Evolutionary conservation across 2,113 vertebrate genomes (phyloP).

Genomic region (Heterocephalus glaber): DNA sequence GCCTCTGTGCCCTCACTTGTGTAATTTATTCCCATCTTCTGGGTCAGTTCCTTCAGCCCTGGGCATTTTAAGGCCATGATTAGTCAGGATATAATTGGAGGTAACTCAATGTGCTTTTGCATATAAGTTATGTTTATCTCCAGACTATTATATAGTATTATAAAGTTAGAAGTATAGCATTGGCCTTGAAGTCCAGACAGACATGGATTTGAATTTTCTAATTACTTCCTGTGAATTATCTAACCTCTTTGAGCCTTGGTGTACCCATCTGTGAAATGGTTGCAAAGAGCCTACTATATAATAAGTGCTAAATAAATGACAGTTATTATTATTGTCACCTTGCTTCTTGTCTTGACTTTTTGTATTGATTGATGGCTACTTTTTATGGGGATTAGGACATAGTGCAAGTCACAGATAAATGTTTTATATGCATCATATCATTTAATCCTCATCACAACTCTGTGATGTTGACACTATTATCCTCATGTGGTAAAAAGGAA

Average conservation of each 20-base stretch:
- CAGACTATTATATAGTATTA: no score
- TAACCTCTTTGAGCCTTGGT: not conserved
- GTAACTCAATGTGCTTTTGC: not conserved
- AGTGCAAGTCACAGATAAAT: not conserved
- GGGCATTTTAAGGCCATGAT: not conserved
- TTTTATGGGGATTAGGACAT: not conserved
- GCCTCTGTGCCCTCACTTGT: not conserved
- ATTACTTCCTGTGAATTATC: not conserved
- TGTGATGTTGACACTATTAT: not conserved
- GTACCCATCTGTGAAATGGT: slow-evolving; percentile 27
- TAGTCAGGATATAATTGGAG: not conserved
- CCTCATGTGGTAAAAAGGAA: not conserved
- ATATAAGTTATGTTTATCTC: slow-evolving; percentile 29
- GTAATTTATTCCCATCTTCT: not conserved
- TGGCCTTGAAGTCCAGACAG: not conserved
- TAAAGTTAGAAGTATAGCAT: not conserved
- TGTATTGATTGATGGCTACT: not conserved
- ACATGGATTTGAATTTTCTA: not conserved
- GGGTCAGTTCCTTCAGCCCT: not conserved
- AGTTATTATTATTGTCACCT: not conserved
- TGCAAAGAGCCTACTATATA: not conserved
- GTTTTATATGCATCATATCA: not conserved
- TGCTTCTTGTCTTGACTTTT: slow-evolving; percentile 8
- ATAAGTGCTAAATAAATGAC: slow-evolving; percentile 16
- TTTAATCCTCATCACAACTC: slow-evolving; percentile 7